These are phyloP conservation scores for Alentia gelatinosa DNA, from an alignment of 2,888 invertebrate genomes.

Conservation along the genomic window DNA sequence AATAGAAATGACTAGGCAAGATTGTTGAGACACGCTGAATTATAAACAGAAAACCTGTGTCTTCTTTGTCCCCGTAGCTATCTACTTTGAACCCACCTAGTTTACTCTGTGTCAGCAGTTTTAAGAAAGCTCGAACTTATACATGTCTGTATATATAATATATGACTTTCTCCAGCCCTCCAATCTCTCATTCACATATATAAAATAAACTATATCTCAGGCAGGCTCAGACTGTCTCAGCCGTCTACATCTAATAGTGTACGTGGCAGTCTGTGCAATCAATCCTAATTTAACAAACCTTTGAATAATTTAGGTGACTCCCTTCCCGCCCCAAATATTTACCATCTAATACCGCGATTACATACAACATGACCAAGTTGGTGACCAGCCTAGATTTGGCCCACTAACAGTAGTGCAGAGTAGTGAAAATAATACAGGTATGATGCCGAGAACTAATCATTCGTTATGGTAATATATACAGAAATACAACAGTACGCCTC, in stretches of 20 bases:
- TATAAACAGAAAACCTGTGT: neutral
- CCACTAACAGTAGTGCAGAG: neutral
- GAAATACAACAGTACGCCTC: slow-evolving; percentile 8
- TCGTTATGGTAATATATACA: slow-evolving; percentile 26
- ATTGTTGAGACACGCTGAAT: slow-evolving; percentile 11
- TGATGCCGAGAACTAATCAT: neutral
- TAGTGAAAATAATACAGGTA: slow-evolving; percentile 33
- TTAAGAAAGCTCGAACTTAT: neutral
- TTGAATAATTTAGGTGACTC: neutral
- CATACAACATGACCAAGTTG: neutral
- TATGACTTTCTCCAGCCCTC: neutral
- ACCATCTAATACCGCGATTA: neutral
- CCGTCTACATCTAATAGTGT: too few species aligned
- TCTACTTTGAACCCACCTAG: too few species aligned
- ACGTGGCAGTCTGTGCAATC: neutral
- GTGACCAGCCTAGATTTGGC: neutral
- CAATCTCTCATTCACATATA: neutral
- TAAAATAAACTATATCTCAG: neutral
- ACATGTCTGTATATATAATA: neutral
- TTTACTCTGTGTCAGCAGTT: neutral
- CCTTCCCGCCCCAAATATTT: neutral
- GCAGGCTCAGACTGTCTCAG: neutral
- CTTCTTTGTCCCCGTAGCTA: neutral
- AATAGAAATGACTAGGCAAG: slow-evolving; percentile 20
- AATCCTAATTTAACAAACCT: neutral